Evolutionary conservation across 2,113 vertebrate species (phyloP), one percentile per base, ranked within the genome.

Genomic region (Rutilus rutilus): DNA sequence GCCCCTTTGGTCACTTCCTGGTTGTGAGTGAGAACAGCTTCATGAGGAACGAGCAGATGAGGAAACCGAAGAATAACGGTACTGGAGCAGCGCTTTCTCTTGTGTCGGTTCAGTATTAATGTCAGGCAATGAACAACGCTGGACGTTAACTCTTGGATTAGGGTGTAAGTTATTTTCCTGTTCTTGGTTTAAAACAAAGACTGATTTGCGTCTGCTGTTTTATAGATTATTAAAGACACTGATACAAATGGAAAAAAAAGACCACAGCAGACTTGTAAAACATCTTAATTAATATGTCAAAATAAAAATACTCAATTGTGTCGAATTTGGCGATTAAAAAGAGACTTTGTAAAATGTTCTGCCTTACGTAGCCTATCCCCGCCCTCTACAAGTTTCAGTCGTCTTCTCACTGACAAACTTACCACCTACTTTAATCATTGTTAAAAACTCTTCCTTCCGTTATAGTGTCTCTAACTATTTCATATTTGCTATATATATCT

Each of bases 11-110:
- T 81, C 82, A 77, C 54, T 78, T 89, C 86, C 88, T 87, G 79
- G 88, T 80, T 82, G 84, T 87, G 83, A 89, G 77, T 87, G 83
- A 89, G 77, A 45, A 19, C 62, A 52, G 57, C 75, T 74, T 85
- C 62, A 47, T 50, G 62, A 33, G 30, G 33, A 19, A 33, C 4
- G 30, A 65, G 62, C 86, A 74, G 82, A 65, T 67, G 42, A 87
- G 73, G 86, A 78, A 83, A 79, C 83, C 27, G 39, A 50, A 7
- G 39, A 73, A n/a, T 83, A 83, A 83, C 81, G 81, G 81, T 25
- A 36, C 64, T 27, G 1, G 23, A 50, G 1, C 23, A 65, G 36
- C 27, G 80, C 45, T 69, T 69, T 52, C 62, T 52, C 64, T 65
- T 64, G 8, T 62, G 25, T 42, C 80, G 10, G 17, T 52, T 59